Conservation (phyloP, 2,113 vertebrate genomes). For the Dipodomys ordii region DNA sequence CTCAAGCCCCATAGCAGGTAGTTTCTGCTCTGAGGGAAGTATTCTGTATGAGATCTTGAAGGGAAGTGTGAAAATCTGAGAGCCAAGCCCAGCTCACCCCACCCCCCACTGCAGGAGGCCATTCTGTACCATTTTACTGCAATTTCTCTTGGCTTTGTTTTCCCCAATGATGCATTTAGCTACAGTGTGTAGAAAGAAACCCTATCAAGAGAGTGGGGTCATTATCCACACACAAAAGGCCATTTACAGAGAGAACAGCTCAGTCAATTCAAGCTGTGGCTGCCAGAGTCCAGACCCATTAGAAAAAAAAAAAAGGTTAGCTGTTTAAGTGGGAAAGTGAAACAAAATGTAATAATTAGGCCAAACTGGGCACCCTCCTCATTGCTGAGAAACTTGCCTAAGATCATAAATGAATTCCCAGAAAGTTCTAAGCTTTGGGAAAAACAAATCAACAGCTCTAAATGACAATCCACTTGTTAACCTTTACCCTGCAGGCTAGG, state of each 20-base stretch:
- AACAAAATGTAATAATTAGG: slow-evolving; percentile 77
- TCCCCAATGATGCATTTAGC: slow-evolving; percentile 72
- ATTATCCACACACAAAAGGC: slow-evolving; percentile 79
- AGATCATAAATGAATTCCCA: slow-evolving; percentile 68
- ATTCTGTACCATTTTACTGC: slow-evolving; percentile 64
- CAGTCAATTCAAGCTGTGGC: slow-evolving; percentile 69
- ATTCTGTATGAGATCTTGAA: neutral
- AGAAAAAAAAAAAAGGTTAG: slow-evolving; percentile 65
- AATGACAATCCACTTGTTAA: slow-evolving; percentile 71
- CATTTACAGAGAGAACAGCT: slow-evolving; percentile 77
- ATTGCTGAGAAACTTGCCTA: slow-evolving; percentile 35
- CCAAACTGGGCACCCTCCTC: slow-evolving; percentile 43
- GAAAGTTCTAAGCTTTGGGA: slow-evolving; percentile 57
- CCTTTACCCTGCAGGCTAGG: slow-evolving; percentile 59
- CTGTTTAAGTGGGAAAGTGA: slow-evolving; percentile 78
- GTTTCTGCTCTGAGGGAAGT: neutral
- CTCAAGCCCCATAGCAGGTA: neutral
- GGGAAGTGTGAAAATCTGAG: slow-evolving; percentile 15
- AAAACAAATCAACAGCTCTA: slow-evolving; percentile 70
- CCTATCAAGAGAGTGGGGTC: slow-evolving; percentile 68
- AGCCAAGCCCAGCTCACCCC: neutral
- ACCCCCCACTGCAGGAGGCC: neutral
- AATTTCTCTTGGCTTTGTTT: slow-evolving; percentile 75
- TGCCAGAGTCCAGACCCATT: slow-evolving; percentile 73
- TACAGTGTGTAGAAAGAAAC: slow-evolving; percentile 60